Evolutionary conservation across 2,888 invertebrate species (phyloP).

Genomic region (Ecdyonurus torrentis): DNA sequence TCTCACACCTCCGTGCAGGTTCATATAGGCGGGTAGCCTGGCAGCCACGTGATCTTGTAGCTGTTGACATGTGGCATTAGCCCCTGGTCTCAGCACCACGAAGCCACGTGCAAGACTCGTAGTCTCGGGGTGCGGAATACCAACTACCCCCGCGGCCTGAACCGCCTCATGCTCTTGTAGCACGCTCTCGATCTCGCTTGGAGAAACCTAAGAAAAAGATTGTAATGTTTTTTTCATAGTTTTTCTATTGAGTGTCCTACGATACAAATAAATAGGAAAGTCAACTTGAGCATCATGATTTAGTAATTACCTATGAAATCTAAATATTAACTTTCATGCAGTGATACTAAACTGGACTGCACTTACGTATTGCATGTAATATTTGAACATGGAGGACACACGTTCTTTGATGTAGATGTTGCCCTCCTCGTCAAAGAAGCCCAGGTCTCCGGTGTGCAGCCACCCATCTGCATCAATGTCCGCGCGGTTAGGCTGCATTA

Average conservation of each 20-base stretch:
- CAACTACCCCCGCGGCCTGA: background rate
- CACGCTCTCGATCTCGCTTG: background rate
- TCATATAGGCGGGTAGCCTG: background rate
- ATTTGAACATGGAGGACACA: slow-evolving; percentile 5
- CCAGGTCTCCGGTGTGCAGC: slow-evolving; percentile 7
- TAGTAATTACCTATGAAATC: no score
- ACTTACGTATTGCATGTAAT: slow-evolving; percentile 5
- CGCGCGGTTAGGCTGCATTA: background rate
- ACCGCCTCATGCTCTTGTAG: background rate
- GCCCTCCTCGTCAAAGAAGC: slow-evolving; percentile 5
- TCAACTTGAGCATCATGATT: no score
- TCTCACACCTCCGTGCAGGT: background rate
- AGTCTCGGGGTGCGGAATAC: background rate
- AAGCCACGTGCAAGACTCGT: background rate
- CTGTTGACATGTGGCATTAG: background rate
- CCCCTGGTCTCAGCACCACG: background rate
- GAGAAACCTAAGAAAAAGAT: slow-evolving; percentile 1
- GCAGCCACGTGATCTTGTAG: background rate
- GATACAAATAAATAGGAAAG: no score
- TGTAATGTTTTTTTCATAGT: no score
- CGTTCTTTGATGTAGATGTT: slow-evolving; percentile 3
- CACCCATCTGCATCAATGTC: slow-evolving; percentile 1
- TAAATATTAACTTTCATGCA: no score
- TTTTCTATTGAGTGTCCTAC: no score
- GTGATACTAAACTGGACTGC: no score